A percentile compares a stretch with the other conserved stretches of the same genome.
Conservation (phyloP, 2,797 vertebrate species). For the Melanotaenia maccullochi region DNA sequence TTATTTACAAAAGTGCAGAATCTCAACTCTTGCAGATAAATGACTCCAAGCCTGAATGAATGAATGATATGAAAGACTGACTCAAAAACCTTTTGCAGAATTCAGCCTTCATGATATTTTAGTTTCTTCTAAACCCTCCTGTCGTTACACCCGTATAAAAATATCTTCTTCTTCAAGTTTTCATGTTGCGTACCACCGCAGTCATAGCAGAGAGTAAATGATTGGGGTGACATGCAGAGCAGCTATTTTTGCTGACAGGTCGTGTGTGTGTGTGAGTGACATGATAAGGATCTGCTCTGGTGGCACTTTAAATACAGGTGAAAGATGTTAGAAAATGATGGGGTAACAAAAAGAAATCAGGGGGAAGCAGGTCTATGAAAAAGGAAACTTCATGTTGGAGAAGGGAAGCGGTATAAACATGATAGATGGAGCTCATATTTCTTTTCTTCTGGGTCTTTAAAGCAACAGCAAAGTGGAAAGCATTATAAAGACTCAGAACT, state of each 20-base stretch:
- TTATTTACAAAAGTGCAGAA: slow-evolving; percentile 63
- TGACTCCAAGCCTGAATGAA: slow-evolving; percentile 28
- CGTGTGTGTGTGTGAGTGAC: slow-evolving; percentile 52
- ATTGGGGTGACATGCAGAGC: slow-evolving; percentile 48
- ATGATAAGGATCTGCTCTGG: slow-evolving; percentile 62
- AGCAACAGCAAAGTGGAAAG: not conserved
- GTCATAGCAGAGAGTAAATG: slow-evolving; percentile 38
- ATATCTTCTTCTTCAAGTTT: slow-evolving; percentile 11
- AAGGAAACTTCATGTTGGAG: not conserved
- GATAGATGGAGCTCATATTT: not conserved
- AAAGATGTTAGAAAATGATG: slow-evolving; percentile 18
- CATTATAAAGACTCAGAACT: not conserved
- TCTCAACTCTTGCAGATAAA: slow-evolving; percentile 48
- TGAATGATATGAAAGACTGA: slow-evolving; percentile 5
- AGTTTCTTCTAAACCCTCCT: slow-evolving; percentile 16
- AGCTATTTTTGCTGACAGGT: slow-evolving; percentile 57
- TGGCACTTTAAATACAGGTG: slow-evolving; percentile 59
- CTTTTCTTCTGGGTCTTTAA: not conserved
- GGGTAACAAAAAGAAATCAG: not conserved
- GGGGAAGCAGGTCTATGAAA: slow-evolving; percentile 20
- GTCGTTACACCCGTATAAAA: slow-evolving; percentile 15
- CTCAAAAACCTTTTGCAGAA: not conserved
- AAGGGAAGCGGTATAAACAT: slow-evolving; percentile 9
- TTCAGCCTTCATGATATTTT: not conserved
- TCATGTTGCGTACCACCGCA: slow-evolving; percentile 32